Conservation (phyloP, 92 coral and sea anemone species). For the Plumapathes pennacea region DNA sequence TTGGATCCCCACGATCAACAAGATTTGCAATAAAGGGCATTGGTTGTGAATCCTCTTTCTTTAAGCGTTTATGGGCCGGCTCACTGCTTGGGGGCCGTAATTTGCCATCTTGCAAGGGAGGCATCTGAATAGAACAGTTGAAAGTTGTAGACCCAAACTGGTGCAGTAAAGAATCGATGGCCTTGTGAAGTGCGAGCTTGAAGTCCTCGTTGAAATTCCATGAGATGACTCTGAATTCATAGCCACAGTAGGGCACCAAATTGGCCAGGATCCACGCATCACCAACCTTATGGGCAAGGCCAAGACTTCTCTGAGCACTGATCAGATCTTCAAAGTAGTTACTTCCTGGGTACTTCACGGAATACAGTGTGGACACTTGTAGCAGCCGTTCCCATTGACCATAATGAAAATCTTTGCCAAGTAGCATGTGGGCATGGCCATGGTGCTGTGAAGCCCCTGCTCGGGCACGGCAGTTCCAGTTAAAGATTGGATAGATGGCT, state of each 20-base stretch:
- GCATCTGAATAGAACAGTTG: conserved; percentile 68
- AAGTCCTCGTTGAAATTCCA: conserved; percentile 75
- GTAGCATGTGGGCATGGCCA: conserved; percentile 74
- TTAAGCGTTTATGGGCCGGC: conserved; percentile 25
- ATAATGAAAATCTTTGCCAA: conserved; percentile 67
- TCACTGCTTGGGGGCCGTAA: conserved; percentile 10
- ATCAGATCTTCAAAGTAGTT: conserved; percentile 68
- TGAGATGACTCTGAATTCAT: conserved; percentile 67
- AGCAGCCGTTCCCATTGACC: conserved; percentile 73
- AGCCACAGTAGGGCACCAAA: conserved; percentile 69
- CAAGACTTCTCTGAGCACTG: conserved; percentile 47
- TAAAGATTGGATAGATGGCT: conserved; percentile 64
- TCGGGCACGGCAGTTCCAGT: conserved; percentile 77
- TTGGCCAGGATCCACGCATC: conserved; percentile 59
- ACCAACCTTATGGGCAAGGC: conserved; percentile 58
- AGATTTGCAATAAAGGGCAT: conserved; percentile 76
- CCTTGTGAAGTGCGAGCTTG: conserved; percentile 58
- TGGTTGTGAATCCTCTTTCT: conserved; percentile 13
- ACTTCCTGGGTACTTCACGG: conserved; percentile 49
- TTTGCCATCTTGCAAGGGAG: conserved; percentile 66
- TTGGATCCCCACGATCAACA: conserved; percentile 65
- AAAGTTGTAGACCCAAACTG: conserved; percentile 54
- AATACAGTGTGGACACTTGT: conserved; percentile 54
- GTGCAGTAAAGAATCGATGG: conserved; percentile 45
- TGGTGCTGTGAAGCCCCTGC: conserved; percentile 85